These are phyloP conservation scores for Sarcoramphus papa DNA, from an alignment of 2,797 vertebrate species.

Conservation along the genomic window DNA sequence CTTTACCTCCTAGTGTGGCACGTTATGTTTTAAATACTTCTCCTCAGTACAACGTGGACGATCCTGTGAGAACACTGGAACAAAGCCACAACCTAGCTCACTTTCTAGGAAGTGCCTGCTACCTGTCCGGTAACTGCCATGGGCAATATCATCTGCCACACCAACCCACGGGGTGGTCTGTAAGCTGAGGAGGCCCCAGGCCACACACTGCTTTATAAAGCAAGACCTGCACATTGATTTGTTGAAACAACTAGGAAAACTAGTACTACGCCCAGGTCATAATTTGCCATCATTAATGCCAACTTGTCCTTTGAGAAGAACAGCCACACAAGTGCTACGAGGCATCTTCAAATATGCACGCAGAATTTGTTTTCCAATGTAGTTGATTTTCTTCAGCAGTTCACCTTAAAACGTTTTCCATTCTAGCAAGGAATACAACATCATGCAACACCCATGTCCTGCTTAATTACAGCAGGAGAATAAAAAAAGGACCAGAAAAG, in stretches of 20 bases:
- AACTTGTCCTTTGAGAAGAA: neutral
- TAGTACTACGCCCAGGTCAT: neutral
- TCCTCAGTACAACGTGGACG: neutral
- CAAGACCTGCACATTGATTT: neutral
- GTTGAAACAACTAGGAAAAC: neutral
- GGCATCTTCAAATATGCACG: neutral
- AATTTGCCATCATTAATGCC: neutral
- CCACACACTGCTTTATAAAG: neutral
- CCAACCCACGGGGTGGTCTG: neutral
- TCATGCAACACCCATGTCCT: neutral
- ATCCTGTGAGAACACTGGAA: neutral
- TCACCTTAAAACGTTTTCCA: neutral
- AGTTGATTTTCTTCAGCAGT: neutral
- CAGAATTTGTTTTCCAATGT: neutral
- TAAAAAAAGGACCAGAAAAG: neutral
- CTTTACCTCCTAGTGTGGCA: neutral
- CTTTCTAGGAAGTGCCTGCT: neutral
- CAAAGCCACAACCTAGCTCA: neutral
- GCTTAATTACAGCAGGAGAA: neutral
- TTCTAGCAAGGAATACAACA: neutral
- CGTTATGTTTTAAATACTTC: neutral
- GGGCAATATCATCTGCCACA: neutral
- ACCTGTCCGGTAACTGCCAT: accelerated
- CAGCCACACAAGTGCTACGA: neutral
- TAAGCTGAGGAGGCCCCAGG: neutral